Percentiles rank a stretch among this genome's conserved stretches.
Evolutionary conservation across 1,140 invertebrate species (phyloP).

Genomic region (Mercenaria mercenaria): DNA sequence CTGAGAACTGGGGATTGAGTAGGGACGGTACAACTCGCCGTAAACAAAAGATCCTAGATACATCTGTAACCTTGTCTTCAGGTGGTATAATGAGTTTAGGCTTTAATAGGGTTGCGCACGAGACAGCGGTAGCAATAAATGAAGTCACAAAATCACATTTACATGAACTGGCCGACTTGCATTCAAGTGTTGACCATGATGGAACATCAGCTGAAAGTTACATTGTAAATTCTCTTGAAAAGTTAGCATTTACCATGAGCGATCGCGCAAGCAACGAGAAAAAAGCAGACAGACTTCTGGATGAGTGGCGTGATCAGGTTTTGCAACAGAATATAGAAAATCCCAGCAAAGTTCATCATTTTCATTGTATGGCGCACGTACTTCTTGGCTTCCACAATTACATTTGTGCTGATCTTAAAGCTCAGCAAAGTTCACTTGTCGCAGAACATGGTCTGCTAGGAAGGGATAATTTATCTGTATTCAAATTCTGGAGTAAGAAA

Average conservation of each 20-base stretch:
- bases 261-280: slow-evolving; percentile 34
- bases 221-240: background rate
- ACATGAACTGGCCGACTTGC: slow-evolving; percentile 14
- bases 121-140: slow-evolving; percentile 10
- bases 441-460: background rate
- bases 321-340: background rate
- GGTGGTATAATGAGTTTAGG: slow-evolving; percentile 31
- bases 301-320: background rate
- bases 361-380: slow-evolving; percentile 49
- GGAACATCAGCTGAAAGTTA: background rate
- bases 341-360: slow-evolving; percentile 2
- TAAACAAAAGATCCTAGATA: slow-evolving; percentile 40
- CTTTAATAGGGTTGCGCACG: slow-evolving; percentile 10
- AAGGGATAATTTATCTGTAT: too few relatives aligned
- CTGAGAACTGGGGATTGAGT: slow-evolving; percentile 24
- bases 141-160: slow-evolving; percentile 29
- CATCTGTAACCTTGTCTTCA: background rate
- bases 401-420: too few relatives aligned
- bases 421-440: background rate
- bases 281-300: background rate
- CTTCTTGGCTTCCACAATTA: slow-evolving; percentile 11
- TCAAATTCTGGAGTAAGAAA: background rate
- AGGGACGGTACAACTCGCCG: slow-evolving; percentile 1
- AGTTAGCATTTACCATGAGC: slow-evolving; percentile 31
- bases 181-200: background rate